Evolutionary conservation across 2,113 vertebrate genomes (phyloP).

Genomic region (Otocyon megalotis): DNA sequence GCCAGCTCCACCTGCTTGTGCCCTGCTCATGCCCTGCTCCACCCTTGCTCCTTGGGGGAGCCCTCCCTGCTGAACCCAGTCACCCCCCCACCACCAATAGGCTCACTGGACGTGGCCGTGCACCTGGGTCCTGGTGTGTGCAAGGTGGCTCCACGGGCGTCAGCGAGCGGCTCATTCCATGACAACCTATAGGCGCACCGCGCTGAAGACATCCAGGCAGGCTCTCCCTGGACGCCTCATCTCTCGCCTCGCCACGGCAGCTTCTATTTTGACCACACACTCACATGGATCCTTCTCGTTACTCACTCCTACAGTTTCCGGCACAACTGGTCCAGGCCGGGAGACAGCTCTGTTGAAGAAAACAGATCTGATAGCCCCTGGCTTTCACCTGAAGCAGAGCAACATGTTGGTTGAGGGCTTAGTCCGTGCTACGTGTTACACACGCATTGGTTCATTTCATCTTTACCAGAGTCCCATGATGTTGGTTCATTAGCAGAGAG

Average conservation of each 20-base stretch:
- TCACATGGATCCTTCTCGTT: neutral
- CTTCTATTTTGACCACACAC: conserved; percentile 8
- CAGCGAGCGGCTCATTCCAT: neutral
- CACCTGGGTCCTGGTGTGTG: rapidly evolving
- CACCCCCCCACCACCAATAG: neutral
- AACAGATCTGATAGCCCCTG: neutral
- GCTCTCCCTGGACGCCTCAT: conserved; percentile 8
- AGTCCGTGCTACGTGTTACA: neutral
- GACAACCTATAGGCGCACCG: neutral
- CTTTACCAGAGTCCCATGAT: neutral
- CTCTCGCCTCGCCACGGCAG: neutral
- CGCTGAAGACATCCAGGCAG: neutral
- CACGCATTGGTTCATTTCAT: neutral
- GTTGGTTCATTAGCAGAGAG: neutral
- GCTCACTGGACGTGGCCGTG: neutral
- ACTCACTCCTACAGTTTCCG: neutral
- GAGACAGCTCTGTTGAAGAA: neutral
- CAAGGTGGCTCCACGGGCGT: neutral
- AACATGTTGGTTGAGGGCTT: neutral
- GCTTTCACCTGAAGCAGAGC: neutral
- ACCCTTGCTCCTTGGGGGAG: neutral
- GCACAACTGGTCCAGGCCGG: neutral
- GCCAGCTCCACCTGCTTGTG: neutral
- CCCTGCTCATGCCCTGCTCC: neutral
- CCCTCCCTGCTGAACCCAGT: neutral